Base-by-base conservation (phyloP, 2,797 vertebrate genomes). In the Hipposideros larvatus region DNA sequence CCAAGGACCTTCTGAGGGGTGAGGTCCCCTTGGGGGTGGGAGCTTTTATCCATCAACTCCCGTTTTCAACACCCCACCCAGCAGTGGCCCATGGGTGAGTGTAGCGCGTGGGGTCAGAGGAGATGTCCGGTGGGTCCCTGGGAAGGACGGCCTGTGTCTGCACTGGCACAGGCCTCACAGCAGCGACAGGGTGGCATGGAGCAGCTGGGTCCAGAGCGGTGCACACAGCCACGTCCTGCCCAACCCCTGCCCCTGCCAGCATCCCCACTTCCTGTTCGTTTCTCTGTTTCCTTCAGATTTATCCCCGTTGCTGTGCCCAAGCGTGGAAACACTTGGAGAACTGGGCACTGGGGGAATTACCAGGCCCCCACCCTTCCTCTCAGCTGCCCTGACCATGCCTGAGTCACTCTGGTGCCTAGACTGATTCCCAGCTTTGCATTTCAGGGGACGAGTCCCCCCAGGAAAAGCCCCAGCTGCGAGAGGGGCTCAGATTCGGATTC, bases 121-220 rank as follows among this genome's bases (percentile, higher is more conserved):
- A 13, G 37, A 31, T 15, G 31, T 22, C 43, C 1, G 1, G 51
- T 5, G 31, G 22, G 37, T 31, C 59, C 15, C 2, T 1, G 1
- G 22, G 19, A 19, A 7, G 11, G 21, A n/a, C 2, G 11, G 43
- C 48, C 14, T 15, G 48, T 0, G 3, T 26, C 59, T 16, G 53
- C 10, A 2, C 26, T 3, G 18, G n/a, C 7, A 4, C 0, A 0
- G 24, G 43, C 19, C 43, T 66, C 6, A 0, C 1, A 7, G 18
- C 7, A 8, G 53, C 34, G 14, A 18, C 74, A 1, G 18, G 48
- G 41, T 31, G 21, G 63, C 46, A 3, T 19, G 5, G 75, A 34
- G 22, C 41, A 18, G 22, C 9, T 11, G 65, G 24, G 48, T 11
- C 34, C 0, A 3, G 48, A 26, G 19, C 8, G 1, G 21, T 13